These are phyloP conservation scores for Agrotis puta DNA, from an alignment of 2,888 invertebrate species.

Conservation along the genomic window DNA sequence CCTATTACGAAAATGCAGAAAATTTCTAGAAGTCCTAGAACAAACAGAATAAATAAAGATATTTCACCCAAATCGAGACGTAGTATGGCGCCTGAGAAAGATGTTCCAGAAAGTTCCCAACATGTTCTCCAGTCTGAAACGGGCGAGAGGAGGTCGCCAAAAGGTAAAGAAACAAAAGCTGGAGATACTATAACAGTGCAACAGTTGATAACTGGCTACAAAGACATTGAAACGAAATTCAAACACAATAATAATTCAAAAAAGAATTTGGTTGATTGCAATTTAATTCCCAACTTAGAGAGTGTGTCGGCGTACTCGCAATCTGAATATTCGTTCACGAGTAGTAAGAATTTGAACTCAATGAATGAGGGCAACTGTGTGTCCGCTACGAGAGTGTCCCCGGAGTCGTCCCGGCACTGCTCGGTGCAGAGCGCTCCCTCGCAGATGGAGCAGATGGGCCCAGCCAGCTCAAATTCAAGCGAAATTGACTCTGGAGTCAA, in stretches of 20 bases:
- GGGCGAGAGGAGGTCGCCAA: slow-evolving; percentile 46
- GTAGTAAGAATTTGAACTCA: slow-evolving; percentile 70
- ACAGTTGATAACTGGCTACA: slow-evolving; percentile 72
- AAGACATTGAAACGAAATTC: slow-evolving; percentile 42
- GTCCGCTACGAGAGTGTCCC: background rate
- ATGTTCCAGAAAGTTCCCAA: background rate
- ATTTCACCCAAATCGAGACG: slow-evolving; percentile 7
- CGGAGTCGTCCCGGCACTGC: background rate
- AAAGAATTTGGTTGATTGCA: slow-evolving; percentile 59
- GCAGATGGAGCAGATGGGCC: slow-evolving; percentile 56
- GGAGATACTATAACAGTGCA: slow-evolving; percentile 70
- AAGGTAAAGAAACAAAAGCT: slow-evolving; percentile 51
- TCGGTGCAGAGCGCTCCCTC: slow-evolving; percentile 8
- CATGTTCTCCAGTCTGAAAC: background rate
- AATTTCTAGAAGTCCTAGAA: slow-evolving; percentile 69
- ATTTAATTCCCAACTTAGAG: slow-evolving; percentile 40
- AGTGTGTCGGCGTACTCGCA: background rate
- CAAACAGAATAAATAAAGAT: background rate
- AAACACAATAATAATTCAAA: slow-evolving; percentile 53
- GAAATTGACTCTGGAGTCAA: slow-evolving; percentile 74
- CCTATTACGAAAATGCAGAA: slow-evolving; percentile 79
- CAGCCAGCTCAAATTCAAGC: slow-evolving; percentile 55
- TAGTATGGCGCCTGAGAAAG: slow-evolving; percentile 50
- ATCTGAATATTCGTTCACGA: slow-evolving; percentile 65
- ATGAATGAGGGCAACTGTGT: slow-evolving; percentile 32